Evolutionary conservation across 2,113 vertebrate species (phyloP).

Genomic region (Leucoraja erinaceus): DNA sequence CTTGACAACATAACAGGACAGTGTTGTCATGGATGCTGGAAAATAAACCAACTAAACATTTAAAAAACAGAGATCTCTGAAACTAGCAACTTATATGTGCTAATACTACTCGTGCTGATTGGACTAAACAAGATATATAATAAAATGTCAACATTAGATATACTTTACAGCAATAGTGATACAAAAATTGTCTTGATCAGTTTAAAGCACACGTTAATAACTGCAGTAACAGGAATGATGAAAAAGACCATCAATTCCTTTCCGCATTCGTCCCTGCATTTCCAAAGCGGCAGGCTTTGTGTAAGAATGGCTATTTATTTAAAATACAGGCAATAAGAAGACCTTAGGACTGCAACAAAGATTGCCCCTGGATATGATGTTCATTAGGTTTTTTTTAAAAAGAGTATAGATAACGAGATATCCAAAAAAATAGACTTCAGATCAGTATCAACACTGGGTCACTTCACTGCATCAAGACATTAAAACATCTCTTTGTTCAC

Average conservation of each 20-base stretch:
- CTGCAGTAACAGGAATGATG: not conserved
- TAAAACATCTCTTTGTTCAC: slow-evolving; percentile 16
- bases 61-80: not conserved
- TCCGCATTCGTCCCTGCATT: not conserved
- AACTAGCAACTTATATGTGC: not conserved
- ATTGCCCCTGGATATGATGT: not conserved
- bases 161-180: not conserved
- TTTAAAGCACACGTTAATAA: not conserved
- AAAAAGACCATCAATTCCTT: not conserved
- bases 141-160: too few species aligned
- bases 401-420: not conserved
- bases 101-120: not conserved
- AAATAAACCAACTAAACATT: not conserved
- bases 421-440: not conserved
- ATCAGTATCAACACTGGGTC: slow-evolving; percentile 25
- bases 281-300: not conserved
- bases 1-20: slow-evolving; percentile 8
- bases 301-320: slow-evolving; percentile 1
- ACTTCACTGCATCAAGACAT: not conserved
- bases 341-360: not conserved
- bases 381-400: not conserved
- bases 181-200: not conserved
- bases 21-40: not conserved
- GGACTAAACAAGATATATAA: not conserved
- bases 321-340: not conserved